Conservation (phyloP, 2,797 vertebrate species). For the Threskiornis aethiopicus region DNA sequence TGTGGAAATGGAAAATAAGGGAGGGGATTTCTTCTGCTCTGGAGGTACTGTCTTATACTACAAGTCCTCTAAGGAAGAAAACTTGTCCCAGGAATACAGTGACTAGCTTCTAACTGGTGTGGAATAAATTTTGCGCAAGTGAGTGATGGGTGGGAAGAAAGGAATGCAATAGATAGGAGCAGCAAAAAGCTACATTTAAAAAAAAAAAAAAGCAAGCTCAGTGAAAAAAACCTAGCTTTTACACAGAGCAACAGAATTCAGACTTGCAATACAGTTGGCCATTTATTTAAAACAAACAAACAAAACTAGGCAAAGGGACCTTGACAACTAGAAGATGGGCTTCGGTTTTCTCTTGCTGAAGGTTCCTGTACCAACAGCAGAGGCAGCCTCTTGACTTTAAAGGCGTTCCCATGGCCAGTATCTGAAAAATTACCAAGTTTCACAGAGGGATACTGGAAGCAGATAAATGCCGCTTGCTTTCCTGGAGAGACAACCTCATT, state of each 20-base stretch:
- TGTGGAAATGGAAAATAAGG: not conserved
- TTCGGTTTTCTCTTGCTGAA: not conserved
- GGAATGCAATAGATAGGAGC: not conserved
- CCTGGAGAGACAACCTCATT: not conserved
- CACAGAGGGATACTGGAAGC: not conserved
- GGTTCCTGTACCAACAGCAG: not conserved
- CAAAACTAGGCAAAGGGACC: not conserved
- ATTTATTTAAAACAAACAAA: not conserved
- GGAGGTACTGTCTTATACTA: not conserved
- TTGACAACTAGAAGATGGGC: not conserved
- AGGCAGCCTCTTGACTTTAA: not conserved
- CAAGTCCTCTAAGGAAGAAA: not conserved
- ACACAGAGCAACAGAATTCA: not conserved
- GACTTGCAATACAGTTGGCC: not conserved
- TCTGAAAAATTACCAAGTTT: not conserved
- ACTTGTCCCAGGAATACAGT: not conserved
- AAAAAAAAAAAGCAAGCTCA: not conserved
- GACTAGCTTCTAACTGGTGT: not conserved
- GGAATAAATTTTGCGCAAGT: not conserved
- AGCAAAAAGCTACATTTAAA: not conserved
- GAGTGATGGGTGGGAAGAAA: not conserved
- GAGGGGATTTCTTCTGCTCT: not conserved
- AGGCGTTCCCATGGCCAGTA: not conserved
- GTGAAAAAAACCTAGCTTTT: accelerated
- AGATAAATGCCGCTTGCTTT: not conserved